Base-by-base conservation (phyloP, 1,140 invertebrate genomes). In the Copidosoma floridanum region DNA sequence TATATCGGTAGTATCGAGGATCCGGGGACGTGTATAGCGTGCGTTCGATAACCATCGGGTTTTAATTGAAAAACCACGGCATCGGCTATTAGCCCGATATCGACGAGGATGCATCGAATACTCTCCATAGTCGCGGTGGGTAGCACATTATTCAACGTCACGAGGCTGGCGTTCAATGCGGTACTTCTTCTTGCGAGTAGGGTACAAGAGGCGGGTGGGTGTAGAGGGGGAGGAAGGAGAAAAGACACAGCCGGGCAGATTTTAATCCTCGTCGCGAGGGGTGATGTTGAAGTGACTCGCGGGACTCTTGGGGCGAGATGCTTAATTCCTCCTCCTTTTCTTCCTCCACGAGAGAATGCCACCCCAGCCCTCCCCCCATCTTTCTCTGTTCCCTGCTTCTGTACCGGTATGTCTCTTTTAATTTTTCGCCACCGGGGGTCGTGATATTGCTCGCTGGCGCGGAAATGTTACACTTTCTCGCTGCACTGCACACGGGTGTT, bases 301-400 rank as follows among this genome's bases (percentile, higher is more conserved):
- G 74, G 79, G 77, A 77, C 75, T 78, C 76, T 79, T 79, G 76
- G 75, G 74, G 77, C 77, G 73, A 79, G 76, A 79, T 80, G 78
- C 77, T 80, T 79, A 79, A 79, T 80, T 79, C 78, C 68, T 73
- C 73, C 68, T 68, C 66, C 64, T 68, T 65, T 63, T 67, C 32
- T 16, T 35, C 35, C 47, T 24, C 46, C 41, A 57, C n/a, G n/a
- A n/a, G n/a, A n/a, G n/a, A n/a, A n/a, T n/a, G n/a, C n/a, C n/a
- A n/a, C n/a, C 6, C 24, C 20, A 7, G 27, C 8, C 52, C 52
- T 26, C 37, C 23, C 20, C 57, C 48, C 24, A 20, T 20, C 14
- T 27, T 55, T 38, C 46, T 61, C 59, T 32, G 43, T 50, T 38
- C 57, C 41, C 11, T n/a, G 16, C 46, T 50, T 26, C 53, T 53